phyloP scores from a whole-genome alignment of 2,888 invertebrate species.

The Magallana nippona region DNA sequence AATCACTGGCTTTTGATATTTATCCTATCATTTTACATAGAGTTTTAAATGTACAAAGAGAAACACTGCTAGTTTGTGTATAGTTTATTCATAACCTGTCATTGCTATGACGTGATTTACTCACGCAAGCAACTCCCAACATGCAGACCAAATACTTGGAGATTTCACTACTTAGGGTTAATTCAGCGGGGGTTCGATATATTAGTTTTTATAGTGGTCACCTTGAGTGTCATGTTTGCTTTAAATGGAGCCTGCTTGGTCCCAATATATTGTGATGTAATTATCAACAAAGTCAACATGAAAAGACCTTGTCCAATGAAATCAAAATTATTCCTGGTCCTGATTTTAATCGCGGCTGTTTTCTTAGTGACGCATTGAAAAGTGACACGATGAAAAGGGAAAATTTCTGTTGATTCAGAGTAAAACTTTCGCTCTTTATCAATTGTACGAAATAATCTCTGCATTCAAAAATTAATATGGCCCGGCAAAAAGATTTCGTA shows the following conservation, averaged over 20 bases:
- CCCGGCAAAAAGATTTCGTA: background rate
- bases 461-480: conserved; percentile 26
- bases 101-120: background rate
- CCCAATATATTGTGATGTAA: conserved; percentile 2
- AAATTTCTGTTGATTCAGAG: conserved; percentile 6
- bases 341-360: conserved; percentile 23
- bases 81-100: conserved; percentile 32
- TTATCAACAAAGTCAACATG: conserved; percentile 22
- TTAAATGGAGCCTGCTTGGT: background rate
- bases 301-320: conserved; percentile 16
- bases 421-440: conserved; percentile 1
- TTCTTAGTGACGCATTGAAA: conserved; percentile 25
- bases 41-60: conserved; percentile 19
- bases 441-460: background rate
- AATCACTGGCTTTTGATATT: conserved; percentile 3
- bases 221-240: conserved; percentile 8
- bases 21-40: conserved; percentile 14
- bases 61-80: background rate
- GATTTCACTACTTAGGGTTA: conserved; percentile 9
- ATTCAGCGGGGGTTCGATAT: background rate
- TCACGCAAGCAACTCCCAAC: conserved; percentile 30
- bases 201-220: conserved; percentile 13
- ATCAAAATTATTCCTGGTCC: conserved; percentile 15
- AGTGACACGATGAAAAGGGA: conserved; percentile 3
- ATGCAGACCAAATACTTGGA: background rate